Evolutionary conservation across 2,797 vertebrate genomes (phyloP).

Genomic region (Malurus splendens): DNA sequence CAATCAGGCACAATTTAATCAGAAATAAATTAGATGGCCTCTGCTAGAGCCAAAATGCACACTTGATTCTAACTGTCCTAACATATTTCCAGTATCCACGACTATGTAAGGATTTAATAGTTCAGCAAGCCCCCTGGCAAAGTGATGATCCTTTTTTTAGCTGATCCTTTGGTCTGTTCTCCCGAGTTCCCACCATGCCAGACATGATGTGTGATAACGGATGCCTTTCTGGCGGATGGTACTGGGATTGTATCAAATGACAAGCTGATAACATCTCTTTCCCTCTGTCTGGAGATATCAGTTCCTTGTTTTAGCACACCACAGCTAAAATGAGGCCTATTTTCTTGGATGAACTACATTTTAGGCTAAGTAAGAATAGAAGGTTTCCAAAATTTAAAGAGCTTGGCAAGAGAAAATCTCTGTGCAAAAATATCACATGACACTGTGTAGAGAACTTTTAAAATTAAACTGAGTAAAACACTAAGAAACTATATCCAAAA

Average conservation of each 20-base stretch:
- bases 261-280: not conserved
- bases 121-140: not conserved
- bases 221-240: not conserved
- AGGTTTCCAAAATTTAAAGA: not conserved
- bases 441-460: not conserved
- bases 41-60: not conserved
- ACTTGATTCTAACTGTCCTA: not conserved
- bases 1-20: conserved; percentile 25
- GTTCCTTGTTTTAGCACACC: not conserved
- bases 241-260: not conserved
- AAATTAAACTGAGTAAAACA: not conserved
- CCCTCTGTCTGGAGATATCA: not conserved
- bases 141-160: not conserved
- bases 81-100: not conserved
- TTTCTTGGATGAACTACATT: not conserved
- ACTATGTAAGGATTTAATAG: not conserved
- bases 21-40: conserved; percentile 20
- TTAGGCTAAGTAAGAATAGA: not conserved
- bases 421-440: not conserved
- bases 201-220: not conserved
- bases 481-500: not conserved
- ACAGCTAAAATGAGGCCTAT: not conserved
- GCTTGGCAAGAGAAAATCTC: not conserved
- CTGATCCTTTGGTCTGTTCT: not conserved
- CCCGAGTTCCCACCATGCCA: not conserved